phyloP scores from a whole-genome alignment of 2,797 vertebrate genomes.

The Rhinatrema bivittatum region DNA sequence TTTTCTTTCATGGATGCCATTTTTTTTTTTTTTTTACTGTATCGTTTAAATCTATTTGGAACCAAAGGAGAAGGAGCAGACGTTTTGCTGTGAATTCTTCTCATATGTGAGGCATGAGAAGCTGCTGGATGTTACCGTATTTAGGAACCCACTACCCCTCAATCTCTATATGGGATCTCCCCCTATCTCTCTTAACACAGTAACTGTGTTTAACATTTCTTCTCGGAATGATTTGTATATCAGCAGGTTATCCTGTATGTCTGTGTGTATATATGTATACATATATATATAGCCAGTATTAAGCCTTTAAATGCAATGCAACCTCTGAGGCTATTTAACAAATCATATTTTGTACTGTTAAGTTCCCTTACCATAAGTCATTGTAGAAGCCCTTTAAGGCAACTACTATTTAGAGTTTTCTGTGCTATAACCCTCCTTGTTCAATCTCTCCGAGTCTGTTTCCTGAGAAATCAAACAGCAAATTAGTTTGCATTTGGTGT shows the following conservation, averaged over 20 bases:
- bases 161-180: not conserved
- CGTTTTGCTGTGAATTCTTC: conserved; percentile 26
- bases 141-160: conserved; percentile 1
- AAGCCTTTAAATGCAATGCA: conserved; percentile 35
- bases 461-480: too few species aligned
- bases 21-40: conserved; percentile 12
- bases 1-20: conserved; percentile 17
- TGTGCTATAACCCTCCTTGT: too few species aligned
- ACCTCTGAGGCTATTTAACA: too few species aligned
- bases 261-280: conserved; percentile 11
- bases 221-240: conserved; percentile 15
- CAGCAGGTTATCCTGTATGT: too few species aligned
- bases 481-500: too few species aligned
- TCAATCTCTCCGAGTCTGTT: too few species aligned
- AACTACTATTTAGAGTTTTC: too few species aligned
- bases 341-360: too few species aligned
- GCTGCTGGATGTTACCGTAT: conserved; percentile 33
- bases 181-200: not conserved
- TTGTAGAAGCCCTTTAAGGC: too few species aligned
- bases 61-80: conserved; percentile 32
- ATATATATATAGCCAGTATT: conserved; percentile 30
- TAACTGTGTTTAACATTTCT: conserved; percentile 27
- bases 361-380: too few species aligned
- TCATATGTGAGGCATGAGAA: conserved; percentile 28
- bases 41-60: conserved; percentile 27